Evolutionary conservation across 2,888 invertebrate genomes (phyloP), one percentile per base, ranked within the genome.

Genomic region (Oscheius sp.): DNA sequence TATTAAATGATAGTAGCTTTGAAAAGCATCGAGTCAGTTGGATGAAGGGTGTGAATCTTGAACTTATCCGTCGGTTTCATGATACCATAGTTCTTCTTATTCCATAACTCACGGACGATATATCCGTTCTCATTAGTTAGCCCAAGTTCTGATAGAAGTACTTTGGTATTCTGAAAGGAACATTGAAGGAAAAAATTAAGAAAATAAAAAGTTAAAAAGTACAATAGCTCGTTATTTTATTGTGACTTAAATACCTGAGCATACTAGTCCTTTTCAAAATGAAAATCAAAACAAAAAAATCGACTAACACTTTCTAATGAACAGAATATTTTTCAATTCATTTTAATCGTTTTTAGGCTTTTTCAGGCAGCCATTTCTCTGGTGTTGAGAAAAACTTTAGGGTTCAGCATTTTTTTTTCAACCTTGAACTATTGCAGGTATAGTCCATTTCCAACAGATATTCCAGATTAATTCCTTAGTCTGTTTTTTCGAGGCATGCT

Each of bases 141-240:
- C 9, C 59, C 59, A n/a, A 59, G 44, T 14, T 59, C 59, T 12
- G 59, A 22, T n/a, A 59, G 59, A n/a, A n/a, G 26, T 26, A 59
- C 41, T 26, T 59, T 59, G 14, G 59, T 30, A n/a, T n/a, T 59
- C 59, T 56, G 56, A 56, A 56, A 33, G n/a, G 17, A n/a, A 6
- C 2, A 20, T 4, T 14, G 26, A n/a, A n/a, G n/a, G n/a, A n/a
- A n/a, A n/a, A n/a, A n/a, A n/a, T n/a, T n/a, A n/a, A n/a, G n/a
- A n/a, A n/a, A n/a, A n/a, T n/a, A n/a, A n/a, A n/a, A n/a, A n/a
- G n/a, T n/a, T n/a, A n/a, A n/a, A n/a, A n/a, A n/a, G n/a, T n/a
- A n/a, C n/a, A n/a, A 17, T 9, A n/a, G 8, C 17, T 17, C 6
- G 0, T 45, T 6, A 9, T 17, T 47, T 1, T 50, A 5, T 26